phyloP scores from a whole-genome alignment of 2,888 invertebrate genomes.

The Phlogophora meticulosa region DNA sequence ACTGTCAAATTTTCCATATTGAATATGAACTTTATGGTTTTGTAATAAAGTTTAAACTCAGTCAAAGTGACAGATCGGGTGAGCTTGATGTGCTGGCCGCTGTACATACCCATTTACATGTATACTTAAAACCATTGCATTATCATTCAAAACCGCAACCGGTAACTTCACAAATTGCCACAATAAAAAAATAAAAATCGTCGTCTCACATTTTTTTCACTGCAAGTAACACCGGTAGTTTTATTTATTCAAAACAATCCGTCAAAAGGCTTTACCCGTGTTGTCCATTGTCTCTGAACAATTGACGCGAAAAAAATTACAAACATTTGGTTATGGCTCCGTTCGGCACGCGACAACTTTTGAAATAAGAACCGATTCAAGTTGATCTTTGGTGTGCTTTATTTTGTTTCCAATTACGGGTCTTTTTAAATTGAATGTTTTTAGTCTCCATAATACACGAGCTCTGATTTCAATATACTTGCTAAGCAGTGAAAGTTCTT shows the following conservation, averaged over 20 bases:
- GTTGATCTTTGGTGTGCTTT: slow-evolving; percentile 23
- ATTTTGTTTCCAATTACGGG: slow-evolving; percentile 1
- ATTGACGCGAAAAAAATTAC: slow-evolving; percentile 66
- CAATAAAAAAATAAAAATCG: slow-evolving; percentile 52
- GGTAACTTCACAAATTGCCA: slow-evolving; percentile 43
- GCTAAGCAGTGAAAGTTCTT: neutral
- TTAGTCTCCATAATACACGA: neutral
- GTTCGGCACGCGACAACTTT: slow-evolving; percentile 71
- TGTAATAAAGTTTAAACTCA: no score
- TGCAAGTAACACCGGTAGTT: slow-evolving; percentile 72
- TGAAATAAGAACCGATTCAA: slow-evolving; percentile 39
- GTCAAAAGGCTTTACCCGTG: slow-evolving; percentile 63
- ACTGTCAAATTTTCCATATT: no score
- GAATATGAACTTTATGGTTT: no score
- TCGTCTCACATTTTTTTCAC: slow-evolving; percentile 42
- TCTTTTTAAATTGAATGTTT: slow-evolving; percentile 36
- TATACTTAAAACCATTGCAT: slow-evolving; percentile 31
- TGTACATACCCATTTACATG: slow-evolving; percentile 11
- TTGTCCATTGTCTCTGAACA: slow-evolving; percentile 69
- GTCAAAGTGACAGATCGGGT: no score
- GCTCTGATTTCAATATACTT: neutral
- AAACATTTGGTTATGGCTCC: slow-evolving; percentile 59
- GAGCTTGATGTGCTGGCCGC: no score
- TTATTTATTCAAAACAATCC: slow-evolving; percentile 73
- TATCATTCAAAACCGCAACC: slow-evolving; percentile 44